These are phyloP conservation scores for Aspiorhynchus laticeps DNA, from an alignment of 2,113 vertebrate genomes.

Conservation along the genomic window DNA sequence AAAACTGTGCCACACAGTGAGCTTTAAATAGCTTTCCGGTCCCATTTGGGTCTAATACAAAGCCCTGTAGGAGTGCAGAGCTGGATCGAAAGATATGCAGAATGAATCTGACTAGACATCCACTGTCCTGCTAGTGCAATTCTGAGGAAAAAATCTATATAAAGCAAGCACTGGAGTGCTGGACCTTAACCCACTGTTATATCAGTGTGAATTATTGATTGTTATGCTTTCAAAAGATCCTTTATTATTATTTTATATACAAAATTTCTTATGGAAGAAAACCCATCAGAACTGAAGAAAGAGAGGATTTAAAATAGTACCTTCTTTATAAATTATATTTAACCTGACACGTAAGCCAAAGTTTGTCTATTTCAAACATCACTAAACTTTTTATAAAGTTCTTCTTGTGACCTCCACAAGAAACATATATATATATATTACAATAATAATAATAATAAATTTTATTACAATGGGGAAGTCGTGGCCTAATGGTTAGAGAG, in stretches of 20 bases:
- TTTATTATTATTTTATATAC: conserved; percentile 21
- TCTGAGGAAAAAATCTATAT: conserved; percentile 1
- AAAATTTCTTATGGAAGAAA: not conserved
- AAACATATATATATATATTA: not conserved
- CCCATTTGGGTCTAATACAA: conserved; percentile 58
- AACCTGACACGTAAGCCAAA: not conserved
- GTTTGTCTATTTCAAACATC: not conserved
- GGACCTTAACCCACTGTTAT: not conserved
- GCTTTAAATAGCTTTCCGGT: conserved; percentile 61
- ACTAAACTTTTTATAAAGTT: not conserved
- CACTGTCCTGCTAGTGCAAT: not conserved
- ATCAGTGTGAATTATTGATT: conserved; percentile 20
- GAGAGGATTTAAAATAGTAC: not conserved
- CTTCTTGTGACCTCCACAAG: not conserved
- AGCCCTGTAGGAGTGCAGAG: conserved; percentile 29
- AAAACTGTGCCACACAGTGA: conserved; percentile 50
- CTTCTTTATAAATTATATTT: not conserved
- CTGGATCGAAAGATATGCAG: conserved; percentile 20
- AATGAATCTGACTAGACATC: not conserved
- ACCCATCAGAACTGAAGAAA: not conserved
- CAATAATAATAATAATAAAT: not conserved
- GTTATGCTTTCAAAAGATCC: conserved; percentile 2
- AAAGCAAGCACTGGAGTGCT: not conserved
- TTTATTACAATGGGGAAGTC: too few species aligned
- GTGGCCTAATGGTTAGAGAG: too few species aligned